phyloP scores from a whole-genome alignment of 2,888 invertebrate genomes.

The Trichogramma dendrolimi region DNA sequence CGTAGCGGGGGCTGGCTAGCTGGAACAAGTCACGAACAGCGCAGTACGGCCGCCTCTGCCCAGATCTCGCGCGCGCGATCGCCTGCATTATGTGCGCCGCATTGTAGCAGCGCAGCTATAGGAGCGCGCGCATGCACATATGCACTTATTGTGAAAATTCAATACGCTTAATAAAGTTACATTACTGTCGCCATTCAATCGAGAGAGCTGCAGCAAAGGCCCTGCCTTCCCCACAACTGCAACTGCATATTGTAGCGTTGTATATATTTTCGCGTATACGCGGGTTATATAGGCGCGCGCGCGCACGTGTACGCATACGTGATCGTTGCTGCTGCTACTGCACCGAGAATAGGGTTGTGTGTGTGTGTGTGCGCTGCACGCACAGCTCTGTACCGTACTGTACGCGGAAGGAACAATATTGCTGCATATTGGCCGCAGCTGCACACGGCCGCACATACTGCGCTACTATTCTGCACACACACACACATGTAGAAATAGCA shows the following conservation, averaged over 20 bases:
- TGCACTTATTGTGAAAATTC: constrained; percentile 15
- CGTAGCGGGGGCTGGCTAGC: too few relatives aligned
- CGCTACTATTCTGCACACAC: too few relatives aligned
- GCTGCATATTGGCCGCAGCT: constrained; percentile 12
- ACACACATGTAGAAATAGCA: too few relatives aligned
- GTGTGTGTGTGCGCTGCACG: too few relatives aligned
- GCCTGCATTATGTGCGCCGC: not conserved
- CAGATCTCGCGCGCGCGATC: not conserved
- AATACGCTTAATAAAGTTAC: constrained; percentile 25
- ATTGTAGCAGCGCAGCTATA: not conserved
- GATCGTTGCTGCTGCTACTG: too few relatives aligned
- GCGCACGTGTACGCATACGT: not conserved
- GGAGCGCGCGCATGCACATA: not conserved
- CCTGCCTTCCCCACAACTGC: too few relatives aligned
- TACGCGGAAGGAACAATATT: constrained; percentile 11
- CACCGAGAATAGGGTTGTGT: too few relatives aligned
- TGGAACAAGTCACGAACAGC: constrained; percentile 2
- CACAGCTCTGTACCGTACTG: too few relatives aligned
- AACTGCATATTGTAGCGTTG: too few relatives aligned
- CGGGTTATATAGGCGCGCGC: not conserved
- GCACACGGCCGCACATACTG: not conserved
- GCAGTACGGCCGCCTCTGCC: not conserved
- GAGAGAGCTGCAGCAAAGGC: not conserved
- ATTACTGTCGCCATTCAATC: constrained; percentile 13
- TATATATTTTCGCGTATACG: too few relatives aligned